Evolutionary conservation across 2,797 vertebrate genomes (phyloP).

Genomic region (Oophaga sylvatica): DNA sequence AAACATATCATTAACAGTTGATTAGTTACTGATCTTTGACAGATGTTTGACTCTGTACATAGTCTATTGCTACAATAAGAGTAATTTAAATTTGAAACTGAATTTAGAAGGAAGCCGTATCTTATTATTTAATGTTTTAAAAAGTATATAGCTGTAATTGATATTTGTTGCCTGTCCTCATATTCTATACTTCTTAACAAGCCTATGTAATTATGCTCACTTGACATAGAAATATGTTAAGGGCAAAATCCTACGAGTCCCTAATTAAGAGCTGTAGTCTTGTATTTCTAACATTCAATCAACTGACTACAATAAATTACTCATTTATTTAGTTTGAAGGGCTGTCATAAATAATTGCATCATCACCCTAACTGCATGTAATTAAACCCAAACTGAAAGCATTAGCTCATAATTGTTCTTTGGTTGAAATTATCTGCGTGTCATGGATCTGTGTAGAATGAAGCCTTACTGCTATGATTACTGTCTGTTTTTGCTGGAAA

Average conservation of each 20-base stretch:
- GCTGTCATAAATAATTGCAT: slow-evolving; percentile 52
- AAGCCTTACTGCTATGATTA: slow-evolving; percentile 25
- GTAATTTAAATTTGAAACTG: background rate
- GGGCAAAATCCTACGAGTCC: background rate
- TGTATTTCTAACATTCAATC: slow-evolving; percentile 4
- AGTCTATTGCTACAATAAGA: background rate
- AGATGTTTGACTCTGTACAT: background rate
- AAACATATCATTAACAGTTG: background rate
- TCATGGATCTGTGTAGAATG: slow-evolving; percentile 36
- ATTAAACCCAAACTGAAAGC: slow-evolving; percentile 42
- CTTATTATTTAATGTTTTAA: background rate
- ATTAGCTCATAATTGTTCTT: slow-evolving; percentile 50
- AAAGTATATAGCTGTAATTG: background rate
- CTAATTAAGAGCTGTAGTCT: background rate
- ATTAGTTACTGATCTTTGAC: background rate
- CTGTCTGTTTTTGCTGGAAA: slow-evolving; percentile 36
- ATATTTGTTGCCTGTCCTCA: background rate
- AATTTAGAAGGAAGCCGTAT: background rate
- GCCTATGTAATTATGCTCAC: background rate
- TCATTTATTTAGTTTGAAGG: slow-evolving; percentile 36
- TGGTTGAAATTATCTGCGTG: slow-evolving; percentile 38
- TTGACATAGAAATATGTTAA: slow-evolving; percentile 2
- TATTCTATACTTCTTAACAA: background rate
- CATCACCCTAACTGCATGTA: slow-evolving; percentile 50
- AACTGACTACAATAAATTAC: slow-evolving; percentile 26